phyloP scores from a whole-genome alignment of 1,140 invertebrate genomes.

The Penaeus japonicus region DNA sequence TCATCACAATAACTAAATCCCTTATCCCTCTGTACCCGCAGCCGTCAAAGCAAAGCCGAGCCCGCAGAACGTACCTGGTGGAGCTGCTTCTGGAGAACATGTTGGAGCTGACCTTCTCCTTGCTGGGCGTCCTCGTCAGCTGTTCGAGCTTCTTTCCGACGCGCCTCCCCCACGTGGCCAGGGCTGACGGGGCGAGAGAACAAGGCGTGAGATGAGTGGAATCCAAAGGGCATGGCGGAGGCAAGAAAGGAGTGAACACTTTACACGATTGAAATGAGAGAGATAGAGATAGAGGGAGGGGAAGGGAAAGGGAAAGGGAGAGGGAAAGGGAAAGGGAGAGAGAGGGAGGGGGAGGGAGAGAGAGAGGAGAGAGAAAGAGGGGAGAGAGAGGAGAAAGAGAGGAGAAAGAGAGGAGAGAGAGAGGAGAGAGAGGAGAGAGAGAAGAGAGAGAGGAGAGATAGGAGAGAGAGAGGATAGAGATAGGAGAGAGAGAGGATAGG shows the following conservation, averaged over 20 bases:
- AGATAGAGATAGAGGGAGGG: neutral
- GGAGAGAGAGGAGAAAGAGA: neutral
- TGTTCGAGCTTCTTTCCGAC: slow-evolving; percentile 81
- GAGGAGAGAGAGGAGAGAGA: neutral
- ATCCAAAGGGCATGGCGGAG: neutral
- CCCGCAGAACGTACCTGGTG: neutral
- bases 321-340: neutral
- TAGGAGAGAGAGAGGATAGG: too few species aligned
- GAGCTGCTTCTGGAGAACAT: neutral
- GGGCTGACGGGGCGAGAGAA: slow-evolving; percentile 66
- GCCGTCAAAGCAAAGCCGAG: neutral
- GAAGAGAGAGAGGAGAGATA: neutral
- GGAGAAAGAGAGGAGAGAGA: neutral
- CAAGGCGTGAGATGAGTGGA: neutral
- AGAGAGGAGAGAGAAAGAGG: neutral
- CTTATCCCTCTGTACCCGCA: neutral
- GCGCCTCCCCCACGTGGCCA: slow-evolving; percentile 78
- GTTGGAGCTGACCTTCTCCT: slow-evolving; percentile 19
- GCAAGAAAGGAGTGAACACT: neutral
- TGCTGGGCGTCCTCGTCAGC: slow-evolving; percentile 71
- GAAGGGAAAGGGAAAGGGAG: neutral
- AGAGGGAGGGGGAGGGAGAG: neutral
- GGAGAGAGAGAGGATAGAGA: neutral
- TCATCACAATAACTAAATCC: too few species aligned
- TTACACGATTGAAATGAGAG: neutral